Percentiles rank a stretch among this genome's conserved stretches.
phyloP scores from a whole-genome alignment of 2,113 vertebrate genomes.

The Pampusana beccarii region DNA sequence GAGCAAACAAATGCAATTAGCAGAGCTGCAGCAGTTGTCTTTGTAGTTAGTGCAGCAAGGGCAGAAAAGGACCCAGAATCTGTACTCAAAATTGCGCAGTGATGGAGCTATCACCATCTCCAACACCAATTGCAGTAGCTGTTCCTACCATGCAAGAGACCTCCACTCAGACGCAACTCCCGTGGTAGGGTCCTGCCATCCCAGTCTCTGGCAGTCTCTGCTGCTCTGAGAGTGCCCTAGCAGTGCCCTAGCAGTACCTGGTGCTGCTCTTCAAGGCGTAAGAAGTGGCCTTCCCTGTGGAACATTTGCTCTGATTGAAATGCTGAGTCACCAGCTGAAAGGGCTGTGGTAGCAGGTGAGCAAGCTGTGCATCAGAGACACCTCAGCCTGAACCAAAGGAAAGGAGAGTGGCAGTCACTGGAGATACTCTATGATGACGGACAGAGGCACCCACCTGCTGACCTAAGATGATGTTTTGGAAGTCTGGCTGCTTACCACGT shows the following conservation, averaged over 20 bases:
- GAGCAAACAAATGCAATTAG: neutral
- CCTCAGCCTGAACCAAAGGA: neutral
- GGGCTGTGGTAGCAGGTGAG: neutral
- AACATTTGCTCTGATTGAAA: accelerated
- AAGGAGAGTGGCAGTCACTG: neutral
- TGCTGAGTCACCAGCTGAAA: neutral
- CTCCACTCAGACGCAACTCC: no score
- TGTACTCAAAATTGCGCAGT: neutral
- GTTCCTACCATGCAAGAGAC: neutral
- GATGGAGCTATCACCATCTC: neutral
- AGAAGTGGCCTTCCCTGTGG: neutral
- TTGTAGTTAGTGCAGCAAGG: neutral
- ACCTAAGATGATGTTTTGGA: neutral
- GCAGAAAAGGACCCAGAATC: neutral
- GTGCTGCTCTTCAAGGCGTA: neutral
- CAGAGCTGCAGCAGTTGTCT: neutral
- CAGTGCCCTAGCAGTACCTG: neutral
- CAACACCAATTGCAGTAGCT: neutral
- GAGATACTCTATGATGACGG: accelerated
- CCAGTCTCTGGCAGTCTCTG: neutral
- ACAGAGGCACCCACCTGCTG: neutral
- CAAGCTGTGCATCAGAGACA: neutral
- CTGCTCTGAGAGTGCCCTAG: neutral
- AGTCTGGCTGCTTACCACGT: no score
- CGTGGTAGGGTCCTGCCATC: neutral